A percentile compares a stretch with the other conserved stretches of the same genome.
Conservation (phyloP, 2,888 invertebrate species). For the Eremobia ochroleuca region DNA sequence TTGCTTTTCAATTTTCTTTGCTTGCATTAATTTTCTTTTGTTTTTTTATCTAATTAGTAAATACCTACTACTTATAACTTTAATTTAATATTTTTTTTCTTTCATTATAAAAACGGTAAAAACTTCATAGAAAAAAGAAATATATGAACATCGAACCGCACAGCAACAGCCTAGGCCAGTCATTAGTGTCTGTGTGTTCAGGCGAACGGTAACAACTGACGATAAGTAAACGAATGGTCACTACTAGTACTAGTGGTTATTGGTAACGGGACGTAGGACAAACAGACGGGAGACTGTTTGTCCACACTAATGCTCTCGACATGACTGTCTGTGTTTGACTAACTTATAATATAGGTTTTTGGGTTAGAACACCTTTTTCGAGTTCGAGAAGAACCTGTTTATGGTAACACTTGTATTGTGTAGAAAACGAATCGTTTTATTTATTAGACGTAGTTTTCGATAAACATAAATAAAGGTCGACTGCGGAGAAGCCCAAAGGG, state of each 20-base stretch:
- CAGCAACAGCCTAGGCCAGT: conserved; percentile 24
- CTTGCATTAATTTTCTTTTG: not conserved
- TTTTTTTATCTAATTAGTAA: not conserved
- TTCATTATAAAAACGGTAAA: not conserved
- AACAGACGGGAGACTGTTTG: conserved; percentile 60
- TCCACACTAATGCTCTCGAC: conserved; percentile 51
- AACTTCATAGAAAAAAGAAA: not conserved
- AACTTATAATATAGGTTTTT: conserved; percentile 60
- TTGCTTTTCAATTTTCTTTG: not conserved
- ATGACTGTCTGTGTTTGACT: conserved; percentile 51
- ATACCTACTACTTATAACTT: too few species aligned
- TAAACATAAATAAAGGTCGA: not conserved
- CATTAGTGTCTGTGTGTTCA: conserved; percentile 33
- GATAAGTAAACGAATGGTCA: conserved; percentile 69
- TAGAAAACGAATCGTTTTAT: conserved; percentile 22
- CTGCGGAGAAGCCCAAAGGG: not conserved
- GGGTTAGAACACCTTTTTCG: conserved; percentile 50
- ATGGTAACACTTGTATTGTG: conserved; percentile 35
- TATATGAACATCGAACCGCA: not conserved
- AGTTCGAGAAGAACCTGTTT: conserved; percentile 50
- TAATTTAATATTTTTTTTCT: too few species aligned
- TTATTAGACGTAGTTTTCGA: not conserved
- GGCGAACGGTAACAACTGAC: conserved; percentile 67
- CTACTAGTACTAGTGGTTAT: not conserved
- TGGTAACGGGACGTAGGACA: conserved; percentile 66